Evolutionary conservation across 1,140 invertebrate genomes (phyloP), one percentile per base, ranked within the genome.

Genomic region (Dinothrombium tinctorium): DNA sequence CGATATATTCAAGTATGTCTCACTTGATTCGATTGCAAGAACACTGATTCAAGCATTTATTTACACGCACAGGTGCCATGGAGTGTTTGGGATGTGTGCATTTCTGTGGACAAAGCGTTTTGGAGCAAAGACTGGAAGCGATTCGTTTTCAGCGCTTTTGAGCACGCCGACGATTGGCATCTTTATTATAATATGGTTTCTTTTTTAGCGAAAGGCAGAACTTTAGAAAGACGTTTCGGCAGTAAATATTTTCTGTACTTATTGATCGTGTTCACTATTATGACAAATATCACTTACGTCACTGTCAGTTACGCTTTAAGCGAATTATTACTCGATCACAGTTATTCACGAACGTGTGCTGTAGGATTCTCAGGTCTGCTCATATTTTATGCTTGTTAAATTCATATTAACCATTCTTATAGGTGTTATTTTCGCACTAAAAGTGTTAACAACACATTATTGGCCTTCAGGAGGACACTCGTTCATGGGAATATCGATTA

Each of bases 141-240:
- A 11, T 59, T 76, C 12, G 37, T 75, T 8, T 45, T 71, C 6
- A 68, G 67, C 2, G 60, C 66, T 11, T 63, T 76, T 45, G 71
- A 69, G 53, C 73, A 76, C 59, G 69, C 60, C 2, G 66, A 72
- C 36, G 73, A 75, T 47, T 69, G 72, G 65, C 73, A 76, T 57
- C 59, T 76, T 0, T 76, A 74, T 51, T 75, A 72, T 51, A 76
- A 76, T 49, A 76, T 76, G 73, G 54, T 67, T 12, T 75, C 73
- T 2, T 67, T 74, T 28, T 54, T 74, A 7, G 54, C 68, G 19
- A 76, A 76, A 59, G 73, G 72, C 7, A 55, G 55, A 23, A 47
- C 59, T 21, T 50, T 70, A 2, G 73, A 76, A 51, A 57, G 55
- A 5, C 58, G 59, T 45, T 68, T 69, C 49, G 66, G 66, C 14